These are phyloP conservation scores for Eucera pruinosa DNA, from an alignment of 2,888 invertebrate species.

Conservation along the genomic window DNA sequence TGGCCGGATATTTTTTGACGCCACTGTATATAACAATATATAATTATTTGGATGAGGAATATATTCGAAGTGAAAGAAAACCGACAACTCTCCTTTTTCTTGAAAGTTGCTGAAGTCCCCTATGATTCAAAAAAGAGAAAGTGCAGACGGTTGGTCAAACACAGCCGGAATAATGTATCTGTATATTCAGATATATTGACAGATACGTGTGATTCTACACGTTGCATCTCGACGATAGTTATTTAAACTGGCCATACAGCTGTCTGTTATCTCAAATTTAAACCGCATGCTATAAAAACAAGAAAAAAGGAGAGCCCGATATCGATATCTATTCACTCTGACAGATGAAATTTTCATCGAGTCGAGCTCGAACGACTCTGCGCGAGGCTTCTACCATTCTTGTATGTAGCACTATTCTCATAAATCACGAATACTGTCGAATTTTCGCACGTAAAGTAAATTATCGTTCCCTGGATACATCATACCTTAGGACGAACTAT, in stretches of 20 bases:
- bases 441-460: neutral
- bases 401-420: neutral
- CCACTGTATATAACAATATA: too few species aligned
- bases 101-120: neutral
- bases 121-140: slow-evolving; percentile 9
- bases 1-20: too few species aligned
- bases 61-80: neutral
- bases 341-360: slow-evolving; percentile 41
- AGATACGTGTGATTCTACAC: slow-evolving; percentile 10
- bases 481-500: neutral
- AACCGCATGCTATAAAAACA: slow-evolving; percentile 2
- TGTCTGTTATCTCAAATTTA: slow-evolving; percentile 44
- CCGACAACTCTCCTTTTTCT: neutral
- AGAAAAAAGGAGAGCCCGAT: slow-evolving; percentile 9
- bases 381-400: too few species aligned
- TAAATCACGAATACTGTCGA: neutral
- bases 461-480: neutral
- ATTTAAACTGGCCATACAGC: slow-evolving; percentile 44
- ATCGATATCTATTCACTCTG: slow-evolving; percentile 40
- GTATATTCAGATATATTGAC: slow-evolving; percentile 5
- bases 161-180: slow-evolving; percentile 2
- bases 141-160: neutral
- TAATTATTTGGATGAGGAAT: too few species aligned
- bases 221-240: slow-evolving; percentile 21
- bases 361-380: neutral